Conservation (phyloP, 1,140 invertebrate genomes). For the Aradophagus sp. region DNA sequence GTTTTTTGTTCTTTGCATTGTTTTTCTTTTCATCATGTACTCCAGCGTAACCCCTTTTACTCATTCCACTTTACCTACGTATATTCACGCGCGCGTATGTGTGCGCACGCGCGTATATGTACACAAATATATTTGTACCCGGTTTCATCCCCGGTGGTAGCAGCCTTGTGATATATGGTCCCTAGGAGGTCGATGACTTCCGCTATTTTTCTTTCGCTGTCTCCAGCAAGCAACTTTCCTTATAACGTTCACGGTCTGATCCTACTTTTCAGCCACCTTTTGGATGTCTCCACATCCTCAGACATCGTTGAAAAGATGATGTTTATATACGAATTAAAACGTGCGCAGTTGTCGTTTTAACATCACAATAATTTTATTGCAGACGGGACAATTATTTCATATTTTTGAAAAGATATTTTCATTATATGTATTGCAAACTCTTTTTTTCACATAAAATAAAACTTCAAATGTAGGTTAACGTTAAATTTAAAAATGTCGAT, state of each 20-base stretch:
- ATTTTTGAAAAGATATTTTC: too few relatives aligned
- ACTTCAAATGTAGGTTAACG: too few relatives aligned
- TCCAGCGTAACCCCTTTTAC: conserved; percentile 59
- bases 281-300: conserved; percentile 62
- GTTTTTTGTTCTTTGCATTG: conserved; percentile 34
- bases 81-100: conserved; percentile 26
- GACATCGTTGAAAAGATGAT: conserved; percentile 61
- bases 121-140: conserved; percentile 54
- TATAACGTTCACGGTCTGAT: conserved; percentile 64
- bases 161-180: conserved; percentile 80
- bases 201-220: conserved; percentile 83
- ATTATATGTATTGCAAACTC: too few relatives aligned
- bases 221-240: conserved; percentile 75
- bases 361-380: too few relatives aligned
- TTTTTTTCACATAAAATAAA: too few relatives aligned
- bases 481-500: too few relatives aligned
- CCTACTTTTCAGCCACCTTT: conserved; percentile 53
- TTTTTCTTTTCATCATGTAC: conserved; percentile 57
- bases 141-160: conserved; percentile 63
- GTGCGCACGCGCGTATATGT: conserved; percentile 33
- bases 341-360: too few relatives aligned
- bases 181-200: conserved; percentile 83
- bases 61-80: conserved; percentile 61
- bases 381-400: too few relatives aligned
- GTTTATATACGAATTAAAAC: conserved; percentile 16